These are phyloP conservation scores for Fundulus diaphanus DNA, from an alignment of 2,797 vertebrate species.

Conservation along the genomic window DNA sequence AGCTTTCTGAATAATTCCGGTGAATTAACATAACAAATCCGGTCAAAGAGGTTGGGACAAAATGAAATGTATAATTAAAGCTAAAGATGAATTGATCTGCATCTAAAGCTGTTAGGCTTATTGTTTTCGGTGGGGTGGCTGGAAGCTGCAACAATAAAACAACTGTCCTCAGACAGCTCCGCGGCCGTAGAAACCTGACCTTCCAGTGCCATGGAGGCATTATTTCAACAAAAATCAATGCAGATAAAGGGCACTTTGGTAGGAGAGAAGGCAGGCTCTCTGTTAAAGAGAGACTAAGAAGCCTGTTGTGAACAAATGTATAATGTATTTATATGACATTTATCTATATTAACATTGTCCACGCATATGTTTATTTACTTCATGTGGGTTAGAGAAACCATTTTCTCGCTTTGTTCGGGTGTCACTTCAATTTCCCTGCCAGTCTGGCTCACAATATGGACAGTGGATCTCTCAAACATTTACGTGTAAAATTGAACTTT, in stretches of 20 bases:
- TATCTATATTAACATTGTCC: not conserved
- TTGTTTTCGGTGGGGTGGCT: conserved; percentile 20
- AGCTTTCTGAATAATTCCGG: not conserved
- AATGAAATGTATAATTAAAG: conserved; percentile 10
- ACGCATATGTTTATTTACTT: not conserved
- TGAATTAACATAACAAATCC: not conserved
- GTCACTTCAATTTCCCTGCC: not conserved
- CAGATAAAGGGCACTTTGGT: conserved; percentile 80
- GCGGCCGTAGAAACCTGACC: conserved; percentile 82
- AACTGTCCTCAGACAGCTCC: conserved; percentile 56
- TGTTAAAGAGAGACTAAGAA: conserved; percentile 30
- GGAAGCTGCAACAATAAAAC: conserved; percentile 49
- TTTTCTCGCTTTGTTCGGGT: not conserved
- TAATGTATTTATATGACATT: not conserved
- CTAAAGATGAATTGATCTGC: not conserved
- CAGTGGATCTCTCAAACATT: not conserved
- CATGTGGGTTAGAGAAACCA: not conserved
- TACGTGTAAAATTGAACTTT: not conserved
- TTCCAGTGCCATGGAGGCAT: conserved; percentile 75
- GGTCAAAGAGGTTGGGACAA: not conserved
- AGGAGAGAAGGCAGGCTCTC: conserved; percentile 44
- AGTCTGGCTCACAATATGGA: not conserved
- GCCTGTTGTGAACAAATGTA: conserved; percentile 2
- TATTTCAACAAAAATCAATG: conserved; percentile 86
- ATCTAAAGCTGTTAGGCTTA: not conserved